phyloP scores from a whole-genome alignment of 2,888 invertebrate genomes.

The Troides aeacus region DNA sequence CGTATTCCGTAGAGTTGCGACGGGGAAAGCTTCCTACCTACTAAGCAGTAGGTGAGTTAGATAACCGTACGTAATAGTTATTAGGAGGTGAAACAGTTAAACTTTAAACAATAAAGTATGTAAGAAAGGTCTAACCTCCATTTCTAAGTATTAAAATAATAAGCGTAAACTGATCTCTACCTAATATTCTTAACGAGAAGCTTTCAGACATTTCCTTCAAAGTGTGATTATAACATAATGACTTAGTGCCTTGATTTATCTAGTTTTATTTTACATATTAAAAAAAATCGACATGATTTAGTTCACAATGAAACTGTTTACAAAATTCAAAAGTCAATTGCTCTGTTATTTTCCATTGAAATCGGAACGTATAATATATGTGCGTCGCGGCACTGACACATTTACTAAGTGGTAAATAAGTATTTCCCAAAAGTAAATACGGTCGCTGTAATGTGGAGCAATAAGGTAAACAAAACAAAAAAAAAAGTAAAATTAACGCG shows the following conservation, averaged over 20 bases:
- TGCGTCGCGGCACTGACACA: conserved; percentile 25
- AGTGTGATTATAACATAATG: no score
- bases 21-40: background rate
- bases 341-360: conserved; percentile 24
- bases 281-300: background rate
- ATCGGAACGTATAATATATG: conserved; percentile 16
- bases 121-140: background rate
- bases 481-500: background rate
- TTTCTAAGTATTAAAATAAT: background rate
- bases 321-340: conserved; percentile 21
- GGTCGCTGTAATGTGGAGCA: conserved; percentile 9
- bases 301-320: conserved; percentile 18
- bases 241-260: no score
- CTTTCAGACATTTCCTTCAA: no score
- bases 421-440: conserved; percentile 25
- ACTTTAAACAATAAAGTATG: background rate
- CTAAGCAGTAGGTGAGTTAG: background rate
- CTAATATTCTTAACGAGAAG: no score
- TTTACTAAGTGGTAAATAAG: conserved; percentile 27
- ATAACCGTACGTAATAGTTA: background rate
- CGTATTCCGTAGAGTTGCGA: conserved; percentile 1
- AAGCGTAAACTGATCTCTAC: no score
- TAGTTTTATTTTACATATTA: no score
- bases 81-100: background rate
- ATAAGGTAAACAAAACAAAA: conserved; percentile 18